Base-by-base conservation (phyloP, 2,113 vertebrate species). In the Oryzias woworae region DNA sequence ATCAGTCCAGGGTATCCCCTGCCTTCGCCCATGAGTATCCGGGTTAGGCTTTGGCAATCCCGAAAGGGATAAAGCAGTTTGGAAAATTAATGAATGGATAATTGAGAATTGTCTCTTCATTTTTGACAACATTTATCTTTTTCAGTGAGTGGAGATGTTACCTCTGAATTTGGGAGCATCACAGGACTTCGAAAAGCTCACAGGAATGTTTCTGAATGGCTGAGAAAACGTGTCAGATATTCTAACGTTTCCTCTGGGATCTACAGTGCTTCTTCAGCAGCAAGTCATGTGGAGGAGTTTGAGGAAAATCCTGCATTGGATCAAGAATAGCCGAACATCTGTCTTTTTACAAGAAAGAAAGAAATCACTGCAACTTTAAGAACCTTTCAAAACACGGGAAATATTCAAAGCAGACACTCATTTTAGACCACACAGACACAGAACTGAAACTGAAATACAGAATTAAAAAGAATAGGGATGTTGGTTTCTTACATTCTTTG, bases 201-300 rank as follows among this genome's bases (percentile, higher is more conserved):
- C 41, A 20, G 15, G 16, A 36, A 41, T 4, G 60, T 71, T 8
- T 10, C 47, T 58, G 24, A 63, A 5, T 71, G 68, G 68, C 20
- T 71, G 59, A 71, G 3, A 28, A 52, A 5, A 18, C 56, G 2
- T 24, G 41, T 44, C 0, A 44, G 26, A 46, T 3, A 44, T 0
- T 46, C 59, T 26, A 41, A 63, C 0, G 15, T 17, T 47, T 51
- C 46, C 59, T 71, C 68, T 0, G 53, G 47, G 41, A 63, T 57
- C 1, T 1, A 41, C 53, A 70, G 52, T 36, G 44, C 56, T 42
- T 56, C 23, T 0, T 14, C 24, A 12, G 57, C 23, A 57, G 10
- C 4, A n/a, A 23, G 14, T 14, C 43, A 45, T 7, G 18, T 41
- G 47, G 53, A 49, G 42, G 18, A 13, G 5, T 3, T 49, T 3